Evolutionary conservation across 2,113 vertebrate genomes (phyloP), one percentile per base, ranked within the genome.

Genomic region (Corythoichthys intestinalis): DNA sequence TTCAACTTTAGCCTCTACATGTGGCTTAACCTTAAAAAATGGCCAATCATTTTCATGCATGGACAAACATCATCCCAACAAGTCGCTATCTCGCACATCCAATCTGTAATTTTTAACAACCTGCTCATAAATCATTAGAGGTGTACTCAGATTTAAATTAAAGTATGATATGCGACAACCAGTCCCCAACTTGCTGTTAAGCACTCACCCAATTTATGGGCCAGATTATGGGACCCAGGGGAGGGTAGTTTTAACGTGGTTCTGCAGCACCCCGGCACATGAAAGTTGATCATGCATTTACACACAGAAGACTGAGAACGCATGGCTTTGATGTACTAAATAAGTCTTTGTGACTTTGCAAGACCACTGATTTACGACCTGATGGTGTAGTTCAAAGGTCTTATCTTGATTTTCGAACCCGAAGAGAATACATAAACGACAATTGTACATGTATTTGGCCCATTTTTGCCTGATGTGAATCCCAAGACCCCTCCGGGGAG

Each of bases 171-270:
- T 71, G 72, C 69, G 15, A 47, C 67, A 65, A 62, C 49, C 75
- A 54, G 63, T 62, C 66, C 63, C 67, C 48, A 65, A 63, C 77
- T 66, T 57, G 72, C 67, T 70, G 56, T 77, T 69, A 61, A 68
- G 70, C 73, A 64, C 65, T 65, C 66, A 28, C 49, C 28, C 53
- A 59, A 83, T 88, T 80, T 84, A 87, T 78, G 74, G 60, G 56
- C 71, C 47, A 61, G 71, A 20, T 61, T 54, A 76, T 65, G 46
- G 60, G 34, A 70, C 76, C 69, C 71, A 9, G 6, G 81, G 76
- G 83, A 88, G 81, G 38, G n/a, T 61, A 17, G 10, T 4, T 62
- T 86, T 80, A 85, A 84, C 81, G 86, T 75, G 91, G 87, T 90
- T 11, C 17, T 10, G 38, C 60, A 28, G 41, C 60, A 28, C 17